Percentiles rank a stretch among this genome's conserved stretches.
These are phyloP conservation scores for Pyrrhosoma nymphula DNA, from an alignment of 2,888 invertebrate species.

Conservation along the genomic window DNA sequence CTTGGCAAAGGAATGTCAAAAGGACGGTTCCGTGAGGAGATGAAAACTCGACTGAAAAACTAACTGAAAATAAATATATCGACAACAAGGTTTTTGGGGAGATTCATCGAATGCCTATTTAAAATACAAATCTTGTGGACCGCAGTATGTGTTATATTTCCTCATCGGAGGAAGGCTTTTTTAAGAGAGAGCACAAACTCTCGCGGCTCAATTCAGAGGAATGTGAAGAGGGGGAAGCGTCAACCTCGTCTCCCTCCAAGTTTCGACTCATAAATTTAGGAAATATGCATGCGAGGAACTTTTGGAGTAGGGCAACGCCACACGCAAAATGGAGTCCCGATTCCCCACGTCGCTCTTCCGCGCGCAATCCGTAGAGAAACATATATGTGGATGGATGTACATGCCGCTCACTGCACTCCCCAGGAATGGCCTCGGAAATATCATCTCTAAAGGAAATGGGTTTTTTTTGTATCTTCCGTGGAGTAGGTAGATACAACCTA, in stretches of 20 bases:
- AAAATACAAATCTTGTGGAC: background rate
- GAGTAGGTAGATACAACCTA: background rate
- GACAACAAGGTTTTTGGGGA: background rate
- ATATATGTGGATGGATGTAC: background rate
- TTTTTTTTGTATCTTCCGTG: background rate
- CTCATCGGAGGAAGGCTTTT: background rate
- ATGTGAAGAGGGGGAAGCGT: background rate
- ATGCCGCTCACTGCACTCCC: background rate
- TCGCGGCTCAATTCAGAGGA: background rate
- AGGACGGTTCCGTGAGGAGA: too few species aligned
- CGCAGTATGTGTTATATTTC: too few species aligned
- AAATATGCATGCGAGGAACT: background rate
- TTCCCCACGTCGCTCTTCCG: background rate
- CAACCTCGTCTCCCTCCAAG: background rate
- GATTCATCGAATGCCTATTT: background rate
- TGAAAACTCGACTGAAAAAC: too few species aligned
- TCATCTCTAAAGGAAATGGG: background rate
- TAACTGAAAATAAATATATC: constrained; percentile 10
- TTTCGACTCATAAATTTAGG: background rate
- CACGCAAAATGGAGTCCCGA: background rate
- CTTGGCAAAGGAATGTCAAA: too few species aligned
- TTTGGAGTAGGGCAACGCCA: background rate
- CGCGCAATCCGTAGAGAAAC: background rate
- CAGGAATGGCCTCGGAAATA: background rate
- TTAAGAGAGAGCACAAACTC: background rate